These are phyloP conservation scores for Ceratoteleas bidentatus DNA, from an alignment of 1,140 invertebrate genomes.

Conservation along the genomic window DNA sequence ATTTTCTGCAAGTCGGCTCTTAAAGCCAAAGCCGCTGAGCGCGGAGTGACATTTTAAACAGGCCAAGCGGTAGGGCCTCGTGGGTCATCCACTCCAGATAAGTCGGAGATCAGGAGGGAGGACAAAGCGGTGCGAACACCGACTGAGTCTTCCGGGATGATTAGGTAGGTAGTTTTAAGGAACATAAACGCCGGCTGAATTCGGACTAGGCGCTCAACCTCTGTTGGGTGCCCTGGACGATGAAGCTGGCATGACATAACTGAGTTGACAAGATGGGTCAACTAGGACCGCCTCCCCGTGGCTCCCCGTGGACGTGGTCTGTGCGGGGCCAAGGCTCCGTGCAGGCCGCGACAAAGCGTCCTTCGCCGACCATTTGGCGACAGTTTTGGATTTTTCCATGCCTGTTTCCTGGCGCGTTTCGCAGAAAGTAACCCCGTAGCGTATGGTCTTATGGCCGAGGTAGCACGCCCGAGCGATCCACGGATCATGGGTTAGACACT, in stretches of 20 bases:
- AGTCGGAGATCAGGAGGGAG: no score
- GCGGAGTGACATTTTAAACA: not conserved
- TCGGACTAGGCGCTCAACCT: no score
- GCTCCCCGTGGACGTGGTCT: not conserved
- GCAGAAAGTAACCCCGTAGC: no score
- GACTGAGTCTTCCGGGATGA: no score
- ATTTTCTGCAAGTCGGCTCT: not conserved
- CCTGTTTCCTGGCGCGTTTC: no score
- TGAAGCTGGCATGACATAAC: not conserved
- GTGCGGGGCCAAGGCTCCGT: not conserved
- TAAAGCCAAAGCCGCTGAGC: not conserved
- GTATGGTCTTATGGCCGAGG: no score
- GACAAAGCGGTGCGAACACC: no score
- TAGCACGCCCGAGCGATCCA: no score
- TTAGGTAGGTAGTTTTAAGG: not conserved
- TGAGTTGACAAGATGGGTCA: not conserved
- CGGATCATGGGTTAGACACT: no score
- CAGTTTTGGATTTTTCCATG: not conserved
- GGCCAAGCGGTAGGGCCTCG: not conserved
- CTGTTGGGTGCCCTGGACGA: not conserved
- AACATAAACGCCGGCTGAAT: no score
- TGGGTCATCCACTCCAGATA: not conserved
- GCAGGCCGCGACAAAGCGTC: not conserved
- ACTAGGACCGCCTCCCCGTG: constrained; percentile 3
- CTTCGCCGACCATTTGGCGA: not conserved